These are phyloP conservation scores for Catostylus mosaicus DNA, from an alignment of 30 jellyfish, hydroid and myxozoan species.

Conservation along the genomic window DNA sequence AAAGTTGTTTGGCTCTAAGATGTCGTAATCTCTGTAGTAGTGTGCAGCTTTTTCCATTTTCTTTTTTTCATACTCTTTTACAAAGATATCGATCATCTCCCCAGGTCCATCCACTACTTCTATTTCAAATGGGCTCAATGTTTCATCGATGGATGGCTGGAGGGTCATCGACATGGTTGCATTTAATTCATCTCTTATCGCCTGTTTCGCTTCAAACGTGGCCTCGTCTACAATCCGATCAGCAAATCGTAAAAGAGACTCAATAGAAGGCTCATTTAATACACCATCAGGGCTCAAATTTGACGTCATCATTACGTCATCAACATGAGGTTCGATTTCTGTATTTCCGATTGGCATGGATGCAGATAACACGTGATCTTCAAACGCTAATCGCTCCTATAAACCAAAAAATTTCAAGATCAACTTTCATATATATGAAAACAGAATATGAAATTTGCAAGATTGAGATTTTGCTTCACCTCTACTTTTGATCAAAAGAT, in stretches of 20 bases:
- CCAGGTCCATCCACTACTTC: constrained; percentile 41
- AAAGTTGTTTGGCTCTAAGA: background rate
- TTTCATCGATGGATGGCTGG: background rate
- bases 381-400: constrained; percentile 25
- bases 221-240: constrained; percentile 63
- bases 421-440: too few relatives aligned
- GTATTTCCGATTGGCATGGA: background rate
- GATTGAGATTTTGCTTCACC: too few relatives aligned
- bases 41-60: too few relatives aligned
- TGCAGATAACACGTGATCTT: constrained; percentile 34
- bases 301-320: background rate
- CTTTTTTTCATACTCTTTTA: background rate
- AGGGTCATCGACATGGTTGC: background rate
- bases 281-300: constrained; percentile 1
- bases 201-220: constrained; percentile 44
- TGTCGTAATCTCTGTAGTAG: background rate
- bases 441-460: too few relatives aligned
- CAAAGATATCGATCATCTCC: constrained; percentile 40
- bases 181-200: constrained; percentile 34
- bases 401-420: too few relatives aligned
- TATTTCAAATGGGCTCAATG: constrained; percentile 29
- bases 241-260: constrained; percentile 64
- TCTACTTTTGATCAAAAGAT: too few relatives aligned
- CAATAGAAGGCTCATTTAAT: constrained; percentile 14
- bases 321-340: background rate